Base-by-base conservation (phyloP, 92 coral and sea anemone species). In the Umimayanthus kanabou region DNA sequence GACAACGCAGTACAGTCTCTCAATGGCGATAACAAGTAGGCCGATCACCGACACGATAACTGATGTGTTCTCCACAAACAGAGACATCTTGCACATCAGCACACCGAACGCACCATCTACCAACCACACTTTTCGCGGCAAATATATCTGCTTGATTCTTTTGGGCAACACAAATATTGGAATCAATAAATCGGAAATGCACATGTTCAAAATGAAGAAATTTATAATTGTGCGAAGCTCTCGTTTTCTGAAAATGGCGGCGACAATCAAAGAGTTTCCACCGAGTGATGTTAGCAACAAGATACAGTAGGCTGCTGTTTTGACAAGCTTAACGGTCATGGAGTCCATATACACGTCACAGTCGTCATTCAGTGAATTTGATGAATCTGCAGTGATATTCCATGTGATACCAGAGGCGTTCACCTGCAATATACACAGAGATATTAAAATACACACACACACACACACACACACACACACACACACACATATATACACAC, bases 91-190 rank as follows among this genome's bases (percentile, higher is more conserved):
- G 33, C 85, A 81, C 2, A 16, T 39, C n/a, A 65, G 22, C 23
- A 33, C 2, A 4, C 85, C 85, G 4, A 81, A 65, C 20, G 65
- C 25, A 9, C 85, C 85, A 13, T 81, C 75, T 33, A 81, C 3
- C 53, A 81, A 28, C 85, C 85, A 81, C 6, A 64, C 85, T 65
- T 65, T 40, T 40, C 85, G 64, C 30, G 75, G 85, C 20, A 39
- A 37, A 26, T 81, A 81, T 5, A 81, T 11, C 23, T 81, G 75
- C 43, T 81, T 81, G 61, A 81, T 39, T 81, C 85, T 76, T 33
- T 81, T n/a, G 55, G 85, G 85, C 11, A 81, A 42, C 85, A 81
- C 85, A 81, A 81, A 81, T 37, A 81, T 81, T 20, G 84, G 84
- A 30, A 80, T 57, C 20, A 80, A 30, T n/a, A 80, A 33, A 80